A percentile compares a stretch with the other conserved stretches of the same genome.
phyloP scores from a whole-genome alignment of 2,113 vertebrate species.

The Ctenomys sociabilis region DNA sequence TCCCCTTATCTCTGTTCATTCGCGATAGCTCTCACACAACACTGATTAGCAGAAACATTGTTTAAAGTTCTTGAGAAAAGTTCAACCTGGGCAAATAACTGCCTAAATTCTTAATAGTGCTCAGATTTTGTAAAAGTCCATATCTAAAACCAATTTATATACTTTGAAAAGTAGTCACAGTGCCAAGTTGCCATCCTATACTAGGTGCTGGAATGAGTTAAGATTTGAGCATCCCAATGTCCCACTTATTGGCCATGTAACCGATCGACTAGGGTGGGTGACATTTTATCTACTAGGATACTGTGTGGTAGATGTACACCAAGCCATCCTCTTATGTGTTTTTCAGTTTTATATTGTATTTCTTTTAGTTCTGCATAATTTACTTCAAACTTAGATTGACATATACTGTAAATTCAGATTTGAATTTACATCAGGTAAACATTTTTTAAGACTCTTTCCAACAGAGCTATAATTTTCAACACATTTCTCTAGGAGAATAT shows the following conservation, averaged over 20 bases:
- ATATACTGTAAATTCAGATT: slow-evolving; percentile 68
- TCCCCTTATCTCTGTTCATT: neutral
- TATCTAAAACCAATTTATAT: neutral
- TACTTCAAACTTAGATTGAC: slow-evolving; percentile 45
- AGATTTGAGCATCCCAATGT: neutral
- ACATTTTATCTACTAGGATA: slow-evolving; percentile 1
- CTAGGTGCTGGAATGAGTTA: neutral
- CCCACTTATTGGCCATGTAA: neutral
- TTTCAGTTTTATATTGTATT: slow-evolving; percentile 45
- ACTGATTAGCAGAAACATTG: neutral
- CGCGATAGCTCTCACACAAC: neutral
- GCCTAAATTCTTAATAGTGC: neutral
- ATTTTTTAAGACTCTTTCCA: slow-evolving; percentile 29
- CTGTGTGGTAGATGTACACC: neutral
- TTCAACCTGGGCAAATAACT: neutral
- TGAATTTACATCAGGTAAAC: slow-evolving; percentile 69
- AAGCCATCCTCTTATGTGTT: neutral
- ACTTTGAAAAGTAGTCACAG: neutral
- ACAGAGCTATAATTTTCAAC: slow-evolving; percentile 54
- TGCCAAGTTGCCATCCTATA: neutral
- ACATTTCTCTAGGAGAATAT: slow-evolving; percentile 57
- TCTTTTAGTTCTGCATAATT: slow-evolving; percentile 46
- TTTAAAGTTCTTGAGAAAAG: neutral
- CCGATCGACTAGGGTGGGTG: neutral
- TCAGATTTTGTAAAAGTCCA: neutral